These are phyloP conservation scores for Platysternon megacephalum DNA, from an alignment of 2,113 vertebrate genomes.

Conservation along the genomic window DNA sequence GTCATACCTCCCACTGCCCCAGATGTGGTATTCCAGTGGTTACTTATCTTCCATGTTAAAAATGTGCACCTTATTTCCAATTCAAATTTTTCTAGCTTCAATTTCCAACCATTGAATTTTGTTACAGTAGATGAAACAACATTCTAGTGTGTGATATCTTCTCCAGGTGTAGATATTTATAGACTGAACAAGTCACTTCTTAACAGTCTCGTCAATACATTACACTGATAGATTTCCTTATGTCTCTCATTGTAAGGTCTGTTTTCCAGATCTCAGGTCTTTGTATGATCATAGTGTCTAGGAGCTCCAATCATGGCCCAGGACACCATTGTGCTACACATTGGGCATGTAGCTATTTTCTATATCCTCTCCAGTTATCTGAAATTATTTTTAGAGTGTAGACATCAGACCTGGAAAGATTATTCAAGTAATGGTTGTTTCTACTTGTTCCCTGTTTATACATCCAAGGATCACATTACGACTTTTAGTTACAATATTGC, in stretches of 20 bases:
- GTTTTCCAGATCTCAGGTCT: background rate
- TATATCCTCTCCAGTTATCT: background rate
- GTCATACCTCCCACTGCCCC: background rate
- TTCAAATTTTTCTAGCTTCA: background rate
- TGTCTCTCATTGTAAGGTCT: background rate
- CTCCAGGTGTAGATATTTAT: background rate
- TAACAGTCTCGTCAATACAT: background rate
- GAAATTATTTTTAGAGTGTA: background rate
- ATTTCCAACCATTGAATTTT: background rate
- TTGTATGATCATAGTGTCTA: background rate
- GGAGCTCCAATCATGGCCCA: too few species aligned
- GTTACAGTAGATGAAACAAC: background rate
- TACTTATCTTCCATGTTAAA: background rate
- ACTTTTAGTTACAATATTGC: background rate
- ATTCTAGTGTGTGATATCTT: background rate
- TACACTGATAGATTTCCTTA: background rate
- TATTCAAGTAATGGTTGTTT: background rate
- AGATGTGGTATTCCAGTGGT: background rate
- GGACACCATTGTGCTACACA: too few species aligned
- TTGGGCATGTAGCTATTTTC: background rate
- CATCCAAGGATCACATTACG: background rate
- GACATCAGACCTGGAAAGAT: background rate
- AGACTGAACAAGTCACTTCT: background rate
- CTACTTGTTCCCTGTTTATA: background rate
- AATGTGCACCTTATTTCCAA: background rate